These are phyloP conservation scores for Hyperoodon ampullatus DNA, from an alignment of 2,113 vertebrate species.

Conservation along the genomic window DNA sequence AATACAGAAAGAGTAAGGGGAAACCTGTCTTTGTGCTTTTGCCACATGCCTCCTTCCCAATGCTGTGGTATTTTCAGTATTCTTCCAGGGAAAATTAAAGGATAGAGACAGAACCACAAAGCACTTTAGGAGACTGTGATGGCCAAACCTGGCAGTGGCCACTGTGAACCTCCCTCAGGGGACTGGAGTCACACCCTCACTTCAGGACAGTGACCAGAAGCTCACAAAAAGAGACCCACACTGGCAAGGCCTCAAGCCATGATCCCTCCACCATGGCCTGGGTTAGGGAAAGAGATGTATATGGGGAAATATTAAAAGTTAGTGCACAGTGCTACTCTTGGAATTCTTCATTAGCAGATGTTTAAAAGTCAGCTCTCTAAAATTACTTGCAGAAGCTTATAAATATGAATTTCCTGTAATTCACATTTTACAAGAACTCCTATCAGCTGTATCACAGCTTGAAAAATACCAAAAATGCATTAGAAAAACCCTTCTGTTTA, in stretches of 20 bases:
- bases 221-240: not conserved
- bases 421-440: conserved; percentile 72
- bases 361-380: conserved; percentile 63
- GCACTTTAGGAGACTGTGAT: not conserved
- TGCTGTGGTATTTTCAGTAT: not conserved
- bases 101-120: not conserved
- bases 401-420: conserved; percentile 78
- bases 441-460: conserved; percentile 77
- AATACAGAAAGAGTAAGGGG: not conserved
- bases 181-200: not conserved
- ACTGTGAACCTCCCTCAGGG: not conserved
- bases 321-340: not conserved
- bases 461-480: conserved; percentile 75
- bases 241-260: not conserved
- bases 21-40: not conserved
- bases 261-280: no score
- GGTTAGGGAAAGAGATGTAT: not conserved
- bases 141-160: no score
- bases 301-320: not conserved
- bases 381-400: conserved; percentile 76
- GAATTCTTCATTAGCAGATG: conserved; percentile 68
- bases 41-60: fast-evolving
- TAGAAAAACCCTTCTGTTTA: conserved; percentile 75
- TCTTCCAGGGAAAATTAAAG: not conserved
- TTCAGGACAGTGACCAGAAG: not conserved